Base-by-base conservation (phyloP, 2,113 vertebrate genomes). In the Ailuropoda melanoleuca region DNA sequence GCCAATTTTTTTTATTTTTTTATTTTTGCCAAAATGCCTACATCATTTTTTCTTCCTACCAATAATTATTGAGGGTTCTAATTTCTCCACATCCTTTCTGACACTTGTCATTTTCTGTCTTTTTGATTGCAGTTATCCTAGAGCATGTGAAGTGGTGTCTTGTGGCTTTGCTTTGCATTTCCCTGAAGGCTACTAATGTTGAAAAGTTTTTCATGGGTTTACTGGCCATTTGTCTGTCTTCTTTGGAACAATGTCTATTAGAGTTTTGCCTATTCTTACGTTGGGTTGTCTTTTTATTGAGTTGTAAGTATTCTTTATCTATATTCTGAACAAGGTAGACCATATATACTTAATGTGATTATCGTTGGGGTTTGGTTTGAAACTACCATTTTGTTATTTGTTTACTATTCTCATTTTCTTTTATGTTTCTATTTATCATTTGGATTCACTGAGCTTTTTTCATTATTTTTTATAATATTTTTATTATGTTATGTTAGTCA, bases 381-480 rank as follows among this genome's bases (percentile, higher is more conserved):
- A 53, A 56, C 19, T 55, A n/a, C 14, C 8, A 74, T 56, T 81
- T 62, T 74, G n/a, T 29, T 80, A 13, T 95, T 90, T 48, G 19
- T 87, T 80, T 70, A 43, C 31, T 89, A 17, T 78, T 37, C 7
- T 58, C 18, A 83, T 24, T 80, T 93, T 24, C 56, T 75, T 17
- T 13, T 26, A 18, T 86, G 14, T 56, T 88, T 31, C 18, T 74
- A 55, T 87, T 86, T 91, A 26, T n/a, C 18, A 1, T 56, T n/a
- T 66, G 21, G 24, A 88, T 53, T 46, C 19, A 39, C n/a, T 70
- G n/a, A 68, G 34, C 14, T n/a, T n/a, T 64, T 34, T 64, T 60
- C 26, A 60, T 60, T 60, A n/a, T n/a, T n/a, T n/a, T 19, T 60
- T 99, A 23, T 58, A 58, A 23, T 58, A n/a, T n/a, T n/a, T n/a